Percentiles rank a stretch among this genome's conserved stretches.
These are phyloP conservation scores for Tangachromis dhanisi DNA, from an alignment of 2,113 vertebrate genomes.

Conservation along the genomic window DNA sequence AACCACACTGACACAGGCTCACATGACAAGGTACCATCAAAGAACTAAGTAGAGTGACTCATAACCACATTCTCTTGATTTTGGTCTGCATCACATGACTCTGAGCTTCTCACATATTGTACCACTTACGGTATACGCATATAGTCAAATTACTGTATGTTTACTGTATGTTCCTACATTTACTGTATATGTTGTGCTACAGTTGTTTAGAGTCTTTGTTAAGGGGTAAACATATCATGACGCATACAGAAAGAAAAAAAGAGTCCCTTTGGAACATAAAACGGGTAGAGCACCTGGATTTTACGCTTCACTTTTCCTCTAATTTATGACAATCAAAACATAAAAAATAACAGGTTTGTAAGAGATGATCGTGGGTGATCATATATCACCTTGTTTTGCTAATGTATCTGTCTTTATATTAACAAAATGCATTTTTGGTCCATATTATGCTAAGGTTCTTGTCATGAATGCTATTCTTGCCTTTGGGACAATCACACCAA, in stretches of 20 bases:
- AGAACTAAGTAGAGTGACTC: slow-evolving; percentile 43
- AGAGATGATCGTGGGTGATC: not conserved
- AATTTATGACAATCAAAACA: not conserved
- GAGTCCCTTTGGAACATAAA: not conserved
- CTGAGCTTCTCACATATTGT: not conserved
- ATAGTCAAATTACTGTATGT: not conserved
- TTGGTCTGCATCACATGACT: not conserved
- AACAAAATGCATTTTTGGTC: not conserved
- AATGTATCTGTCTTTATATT: not conserved
- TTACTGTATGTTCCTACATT: not conserved
- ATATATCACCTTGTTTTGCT: not conserved
- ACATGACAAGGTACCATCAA: slow-evolving; percentile 51
- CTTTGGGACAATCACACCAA: not conserved
- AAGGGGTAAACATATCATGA: not conserved
- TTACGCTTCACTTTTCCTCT: not conserved
- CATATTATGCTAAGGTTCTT: not conserved
- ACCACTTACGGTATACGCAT: not conserved
- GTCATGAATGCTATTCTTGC: not conserved
- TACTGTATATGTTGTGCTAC: not conserved
- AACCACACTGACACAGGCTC: slow-evolving; percentile 42
- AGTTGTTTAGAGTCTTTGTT: not conserved
- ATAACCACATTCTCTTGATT: slow-evolving; percentile 43
- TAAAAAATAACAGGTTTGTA: not conserved
- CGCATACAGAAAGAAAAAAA: not conserved
- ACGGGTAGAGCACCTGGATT: not conserved